These are phyloP conservation scores for Psettodes erumei DNA, from an alignment of 2,113 vertebrate genomes.

Conservation along the genomic window DNA sequence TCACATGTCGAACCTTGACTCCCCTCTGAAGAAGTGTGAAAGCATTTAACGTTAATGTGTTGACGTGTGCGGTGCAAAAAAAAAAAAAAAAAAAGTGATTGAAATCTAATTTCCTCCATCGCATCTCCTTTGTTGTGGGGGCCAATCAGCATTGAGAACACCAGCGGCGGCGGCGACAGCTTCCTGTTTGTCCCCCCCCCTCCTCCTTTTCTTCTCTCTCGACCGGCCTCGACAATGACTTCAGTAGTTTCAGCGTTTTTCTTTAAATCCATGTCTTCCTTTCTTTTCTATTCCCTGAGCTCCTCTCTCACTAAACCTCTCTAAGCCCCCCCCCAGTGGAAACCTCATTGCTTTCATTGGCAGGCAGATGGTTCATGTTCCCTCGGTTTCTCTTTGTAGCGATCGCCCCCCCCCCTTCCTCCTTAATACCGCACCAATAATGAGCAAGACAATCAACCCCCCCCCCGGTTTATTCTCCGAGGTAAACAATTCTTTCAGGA, in stretches of 20 bases:
- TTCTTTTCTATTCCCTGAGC: neutral
- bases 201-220: too few species aligned
- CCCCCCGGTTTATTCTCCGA: conserved; percentile 25
- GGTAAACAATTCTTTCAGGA: conserved; percentile 57
- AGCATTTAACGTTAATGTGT: too few species aligned
- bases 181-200: neutral
- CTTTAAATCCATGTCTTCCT: neutral
- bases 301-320: neutral
- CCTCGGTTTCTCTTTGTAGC: neutral
- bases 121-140: neutral
- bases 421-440: conserved; percentile 25
- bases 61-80: too few species aligned
- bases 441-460: conserved; percentile 12
- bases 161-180: too few species aligned
- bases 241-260: neutral
- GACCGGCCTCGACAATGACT: neutral
- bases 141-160: neutral
- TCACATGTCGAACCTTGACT: too few species aligned
- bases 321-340: neutral
- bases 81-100: too few species aligned
- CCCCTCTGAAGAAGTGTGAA: too few species aligned
- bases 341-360: neutral
- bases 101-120: neutral
- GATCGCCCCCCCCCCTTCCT: neutral
- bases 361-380: conserved; percentile 6